Evolutionary conservation across 2,113 vertebrate species (phyloP).

Genomic region (Zingel zingel): DNA sequence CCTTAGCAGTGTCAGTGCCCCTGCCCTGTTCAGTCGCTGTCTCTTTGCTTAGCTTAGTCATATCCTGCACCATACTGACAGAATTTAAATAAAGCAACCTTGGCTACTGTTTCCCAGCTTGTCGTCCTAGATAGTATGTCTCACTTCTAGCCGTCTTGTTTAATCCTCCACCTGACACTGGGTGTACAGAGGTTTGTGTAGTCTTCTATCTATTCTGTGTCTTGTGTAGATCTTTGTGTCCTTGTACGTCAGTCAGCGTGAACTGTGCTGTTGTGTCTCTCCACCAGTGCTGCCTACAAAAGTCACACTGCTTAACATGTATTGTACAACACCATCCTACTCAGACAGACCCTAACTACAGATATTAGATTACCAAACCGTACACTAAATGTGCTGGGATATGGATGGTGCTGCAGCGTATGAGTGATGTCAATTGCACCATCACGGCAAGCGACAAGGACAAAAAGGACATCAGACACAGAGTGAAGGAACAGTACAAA

Average conservation of each 20-base stretch:
- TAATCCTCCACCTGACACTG: slow-evolving; percentile 35
- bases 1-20: slow-evolving; percentile 23
- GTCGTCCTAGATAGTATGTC: not conserved
- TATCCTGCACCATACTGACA: slow-evolving; percentile 2
- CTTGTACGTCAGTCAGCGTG: slow-evolving; percentile 2
- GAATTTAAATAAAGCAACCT: slow-evolving; percentile 44
- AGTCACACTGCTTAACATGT: slow-evolving; percentile 18
- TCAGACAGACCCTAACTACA: not conserved
- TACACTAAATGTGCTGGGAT: not conserved
- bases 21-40: slow-evolving; percentile 12
- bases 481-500: not conserved
- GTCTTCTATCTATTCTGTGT: slow-evolving; percentile 9
- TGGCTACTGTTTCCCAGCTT: slow-evolving; percentile 26
- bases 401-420: not conserved
- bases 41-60: slow-evolving; percentile 29
- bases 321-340: not conserved
- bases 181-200: not conserved
- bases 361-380: not conserved
- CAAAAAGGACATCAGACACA: slow-evolving; percentile 36
- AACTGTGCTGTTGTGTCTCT: not conserved
- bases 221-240: slow-evolving; percentile 3
- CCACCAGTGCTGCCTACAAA: not conserved
- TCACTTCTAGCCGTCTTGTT: slow-evolving; percentile 6
- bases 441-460: slow-evolving; percentile 32
- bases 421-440: not conserved